Evolutionary conservation across 2,113 vertebrate species (phyloP).

Genomic region (Charadrius vociferus): DNA sequence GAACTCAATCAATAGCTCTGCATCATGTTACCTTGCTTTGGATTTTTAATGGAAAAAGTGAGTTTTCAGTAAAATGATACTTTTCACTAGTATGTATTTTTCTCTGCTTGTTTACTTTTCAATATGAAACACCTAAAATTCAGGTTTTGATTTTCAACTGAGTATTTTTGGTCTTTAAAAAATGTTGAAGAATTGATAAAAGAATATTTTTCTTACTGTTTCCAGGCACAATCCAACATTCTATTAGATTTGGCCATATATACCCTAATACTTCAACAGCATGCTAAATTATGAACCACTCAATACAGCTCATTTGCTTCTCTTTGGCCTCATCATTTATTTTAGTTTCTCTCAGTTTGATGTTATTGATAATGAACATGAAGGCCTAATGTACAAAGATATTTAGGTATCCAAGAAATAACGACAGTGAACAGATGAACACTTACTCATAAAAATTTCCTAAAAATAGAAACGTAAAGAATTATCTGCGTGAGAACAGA

Average conservation of each 20-base stretch:
- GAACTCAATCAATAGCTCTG: not conserved
- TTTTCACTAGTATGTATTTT: not conserved
- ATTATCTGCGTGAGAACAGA: not conserved
- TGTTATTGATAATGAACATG: not conserved
- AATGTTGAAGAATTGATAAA: not conserved
- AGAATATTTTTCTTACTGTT: not conserved
- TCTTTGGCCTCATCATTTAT: not conserved
- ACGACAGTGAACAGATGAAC: not conserved
- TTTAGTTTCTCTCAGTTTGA: not conserved
- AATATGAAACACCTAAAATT: slow-evolving; percentile 20
- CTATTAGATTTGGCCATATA: not conserved
- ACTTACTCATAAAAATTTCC: not conserved
- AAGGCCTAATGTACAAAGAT: not conserved
- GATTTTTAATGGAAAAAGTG: slow-evolving; percentile 30
- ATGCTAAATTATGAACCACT: not conserved
- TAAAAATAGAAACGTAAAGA: not conserved
- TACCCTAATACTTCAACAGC: not conserved
- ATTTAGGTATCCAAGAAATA: not conserved
- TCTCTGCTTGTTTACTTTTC: slow-evolving; percentile 9
- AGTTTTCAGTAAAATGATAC: slow-evolving; percentile 1
- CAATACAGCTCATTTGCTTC: not conserved
- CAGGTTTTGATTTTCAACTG: not conserved
- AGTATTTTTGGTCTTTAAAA: not conserved
- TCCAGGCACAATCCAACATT: not conserved
- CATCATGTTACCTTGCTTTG: not conserved